These are phyloP conservation scores for Cynaeus angustus DNA, from an alignment of 2,888 invertebrate species.

Conservation along the genomic window DNA sequence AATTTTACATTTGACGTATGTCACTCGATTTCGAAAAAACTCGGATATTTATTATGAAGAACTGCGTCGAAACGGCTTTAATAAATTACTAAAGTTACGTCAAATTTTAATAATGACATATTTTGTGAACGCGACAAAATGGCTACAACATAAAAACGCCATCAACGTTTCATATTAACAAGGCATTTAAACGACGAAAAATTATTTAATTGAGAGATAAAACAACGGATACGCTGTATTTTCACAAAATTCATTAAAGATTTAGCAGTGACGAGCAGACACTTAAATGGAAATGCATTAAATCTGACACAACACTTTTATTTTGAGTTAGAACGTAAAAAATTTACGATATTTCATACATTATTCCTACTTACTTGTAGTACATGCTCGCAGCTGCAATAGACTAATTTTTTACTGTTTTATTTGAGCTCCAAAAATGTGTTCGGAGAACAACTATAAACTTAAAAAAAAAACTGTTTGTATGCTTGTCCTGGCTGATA, in stretches of 20 bases:
- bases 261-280: background rate
- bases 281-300: background rate
- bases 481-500: too few species aligned
- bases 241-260: conserved; percentile 1
- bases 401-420: too few species aligned
- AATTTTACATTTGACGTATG: conserved; percentile 32
- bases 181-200: background rate
- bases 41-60: conserved; percentile 28
- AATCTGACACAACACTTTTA: background rate
- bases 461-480: too few species aligned
- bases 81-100: conserved; percentile 24
- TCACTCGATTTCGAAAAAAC: conserved; percentile 10
- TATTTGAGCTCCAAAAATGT: too few species aligned
- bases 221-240: background rate
- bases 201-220: background rate
- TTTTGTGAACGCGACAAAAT: background rate
- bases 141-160: conserved; percentile 6
- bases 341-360: too few species aligned
- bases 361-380: too few species aligned
- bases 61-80: conserved; percentile 18
- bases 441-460: too few species aligned
- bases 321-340: too few species aligned
- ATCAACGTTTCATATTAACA: conserved; percentile 10
- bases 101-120: conserved; percentile 31
- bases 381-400: too few species aligned